Conservation (phyloP, 2,888 invertebrate genomes). For the Nymphalis polychloros region DNA sequence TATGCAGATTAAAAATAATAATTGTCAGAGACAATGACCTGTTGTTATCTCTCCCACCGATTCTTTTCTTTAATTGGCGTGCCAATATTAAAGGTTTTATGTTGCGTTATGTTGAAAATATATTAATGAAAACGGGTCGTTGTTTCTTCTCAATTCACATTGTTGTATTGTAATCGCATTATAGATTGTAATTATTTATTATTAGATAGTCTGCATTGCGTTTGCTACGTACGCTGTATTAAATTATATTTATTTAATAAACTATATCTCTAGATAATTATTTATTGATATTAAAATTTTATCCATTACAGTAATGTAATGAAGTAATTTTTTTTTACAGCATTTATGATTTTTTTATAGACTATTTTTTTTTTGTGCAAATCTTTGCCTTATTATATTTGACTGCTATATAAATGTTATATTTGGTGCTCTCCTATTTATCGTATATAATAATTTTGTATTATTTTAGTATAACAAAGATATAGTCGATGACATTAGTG, state of each 20-base stretch:
- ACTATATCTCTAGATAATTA: not conserved
- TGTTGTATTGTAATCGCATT: slow-evolving; percentile 73
- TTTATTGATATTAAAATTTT: not conserved
- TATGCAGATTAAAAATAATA: slow-evolving; percentile 13
- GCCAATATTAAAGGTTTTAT: slow-evolving; percentile 46
- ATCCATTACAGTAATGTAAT: not conserved
- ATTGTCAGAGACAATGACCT: slow-evolving; percentile 46
- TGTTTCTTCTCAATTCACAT: slow-evolving; percentile 40
- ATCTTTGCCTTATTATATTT: not conserved
- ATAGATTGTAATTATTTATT: slow-evolving; percentile 70
- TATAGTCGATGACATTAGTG: not conserved
- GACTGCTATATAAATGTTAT: not conserved
- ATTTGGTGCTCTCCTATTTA: slow-evolving; percentile 16
- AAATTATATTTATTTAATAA: not conserved
- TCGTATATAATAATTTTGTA: slow-evolving; percentile 19
- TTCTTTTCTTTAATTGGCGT: slow-evolving; percentile 45
- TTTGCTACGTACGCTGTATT: slow-evolving; percentile 45
- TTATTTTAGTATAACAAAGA: slow-evolving; percentile 9
- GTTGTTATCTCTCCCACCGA: slow-evolving; percentile 62
- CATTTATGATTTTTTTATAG: not conserved
- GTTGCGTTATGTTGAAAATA: slow-evolving; percentile 12
- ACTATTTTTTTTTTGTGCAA: not conserved
- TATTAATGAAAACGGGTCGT: slow-evolving; percentile 30
- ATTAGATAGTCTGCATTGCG: slow-evolving; percentile 64
- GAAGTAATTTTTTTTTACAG: not conserved